Conservation (phyloP, 2,888 invertebrate genomes). For the Pardosa pseudoannulata region DNA sequence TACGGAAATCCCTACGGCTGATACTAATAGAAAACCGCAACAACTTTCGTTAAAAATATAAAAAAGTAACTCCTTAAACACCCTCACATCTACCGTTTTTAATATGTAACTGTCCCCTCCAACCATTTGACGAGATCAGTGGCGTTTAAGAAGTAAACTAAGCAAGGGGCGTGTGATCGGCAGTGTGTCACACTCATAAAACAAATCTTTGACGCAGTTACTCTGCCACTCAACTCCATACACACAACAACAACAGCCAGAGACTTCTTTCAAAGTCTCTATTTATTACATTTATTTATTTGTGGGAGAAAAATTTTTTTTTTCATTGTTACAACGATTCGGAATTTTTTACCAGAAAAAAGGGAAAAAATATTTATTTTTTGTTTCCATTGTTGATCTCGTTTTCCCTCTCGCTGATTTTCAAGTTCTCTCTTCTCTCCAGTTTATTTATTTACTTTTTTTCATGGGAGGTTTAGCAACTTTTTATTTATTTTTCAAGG, state of each 20-base stretch:
- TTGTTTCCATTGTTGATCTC: slow-evolving; percentile 53
- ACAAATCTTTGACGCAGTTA: slow-evolving; percentile 72
- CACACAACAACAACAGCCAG: slow-evolving; percentile 59
- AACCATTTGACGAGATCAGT: slow-evolving; percentile 6
- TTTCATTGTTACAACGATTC: slow-evolving; percentile 23
- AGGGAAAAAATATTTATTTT: slow-evolving; percentile 2
- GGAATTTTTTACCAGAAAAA: slow-evolving; percentile 19
- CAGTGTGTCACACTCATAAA: slow-evolving; percentile 70
- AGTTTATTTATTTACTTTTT: slow-evolving; percentile 32
- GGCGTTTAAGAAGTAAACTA: slow-evolving; percentile 61
- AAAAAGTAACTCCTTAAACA: too few species aligned
- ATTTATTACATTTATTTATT: slow-evolving; percentile 72
- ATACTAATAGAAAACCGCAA: too few species aligned
- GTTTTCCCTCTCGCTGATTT: slow-evolving; percentile 48
- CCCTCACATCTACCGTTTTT: too few species aligned
- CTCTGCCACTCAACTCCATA: slow-evolving; percentile 67
- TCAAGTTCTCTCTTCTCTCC: slow-evolving; percentile 38
- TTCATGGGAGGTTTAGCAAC: slow-evolving; percentile 27
- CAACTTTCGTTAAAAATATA: too few species aligned
- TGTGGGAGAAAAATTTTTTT: slow-evolving; percentile 41
- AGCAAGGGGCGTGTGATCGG: slow-evolving; percentile 48
- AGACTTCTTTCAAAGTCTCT: slow-evolving; percentile 43
- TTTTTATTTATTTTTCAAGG: slow-evolving; percentile 42
- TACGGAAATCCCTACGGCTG: too few species aligned
- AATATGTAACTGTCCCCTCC: not conserved